phyloP scores from a whole-genome alignment of 2,888 invertebrate genomes.

The Notodonta ziczac region DNA sequence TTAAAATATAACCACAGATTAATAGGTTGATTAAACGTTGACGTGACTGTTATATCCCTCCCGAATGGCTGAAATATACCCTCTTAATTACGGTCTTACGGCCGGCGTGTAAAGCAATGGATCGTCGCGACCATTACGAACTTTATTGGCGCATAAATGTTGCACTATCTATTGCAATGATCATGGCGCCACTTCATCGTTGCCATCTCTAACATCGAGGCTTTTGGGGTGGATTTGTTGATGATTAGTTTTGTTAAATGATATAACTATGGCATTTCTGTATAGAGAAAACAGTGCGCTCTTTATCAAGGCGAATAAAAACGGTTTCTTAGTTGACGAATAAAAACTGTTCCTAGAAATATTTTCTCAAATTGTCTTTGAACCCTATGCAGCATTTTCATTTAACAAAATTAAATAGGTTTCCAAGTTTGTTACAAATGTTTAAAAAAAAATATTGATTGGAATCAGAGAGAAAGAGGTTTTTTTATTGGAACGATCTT shows the following conservation, averaged over 20 bases:
- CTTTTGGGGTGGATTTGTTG: slow-evolving; percentile 5
- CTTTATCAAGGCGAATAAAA: too few relatives aligned
- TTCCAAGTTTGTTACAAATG: too few relatives aligned
- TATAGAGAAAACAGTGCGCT: too few relatives aligned
- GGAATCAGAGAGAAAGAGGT: too few relatives aligned
- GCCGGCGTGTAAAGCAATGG: slow-evolving; percentile 6
- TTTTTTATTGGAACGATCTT: too few relatives aligned
- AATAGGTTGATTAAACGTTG: background rate
- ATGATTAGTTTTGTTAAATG: background rate
- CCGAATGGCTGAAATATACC: background rate
- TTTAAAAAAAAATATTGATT: too few relatives aligned
- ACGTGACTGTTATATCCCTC: slow-evolving; percentile 6
- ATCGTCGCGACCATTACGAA: slow-evolving; percentile 15
- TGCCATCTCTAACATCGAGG: background rate
- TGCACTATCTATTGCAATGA: slow-evolving; percentile 18
- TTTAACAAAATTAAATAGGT: too few relatives aligned
- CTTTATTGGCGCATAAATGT: slow-evolving; percentile 23
- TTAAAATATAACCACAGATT: background rate
- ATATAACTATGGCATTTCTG: too few relatives aligned
- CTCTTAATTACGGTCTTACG: slow-evolving; percentile 14
- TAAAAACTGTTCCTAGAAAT: too few relatives aligned
- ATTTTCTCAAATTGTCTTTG: too few relatives aligned
- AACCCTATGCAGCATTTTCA: too few relatives aligned
- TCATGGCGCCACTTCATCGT: slow-evolving; percentile 8
- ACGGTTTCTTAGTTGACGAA: too few relatives aligned